A percentile compares a stretch with the other conserved stretches of the same genome.
phyloP scores from a whole-genome alignment of 2,113 vertebrate genomes.

The Hirundichthys speculiger region DNA sequence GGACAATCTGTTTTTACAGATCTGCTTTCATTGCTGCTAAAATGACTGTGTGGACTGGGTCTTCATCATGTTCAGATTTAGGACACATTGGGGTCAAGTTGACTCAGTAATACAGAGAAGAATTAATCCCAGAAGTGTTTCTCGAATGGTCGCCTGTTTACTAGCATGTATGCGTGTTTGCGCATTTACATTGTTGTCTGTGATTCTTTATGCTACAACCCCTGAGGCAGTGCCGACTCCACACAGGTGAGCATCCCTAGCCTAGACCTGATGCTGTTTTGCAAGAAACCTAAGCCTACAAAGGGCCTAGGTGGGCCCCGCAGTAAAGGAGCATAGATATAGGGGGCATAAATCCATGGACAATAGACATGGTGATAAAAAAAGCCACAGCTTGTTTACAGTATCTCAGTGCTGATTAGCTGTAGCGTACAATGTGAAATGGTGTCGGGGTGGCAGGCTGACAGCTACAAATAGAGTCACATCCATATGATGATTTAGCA shows the following conservation, averaged over 20 bases:
- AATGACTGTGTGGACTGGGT: neutral
- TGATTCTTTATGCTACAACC: slow-evolving; percentile 25
- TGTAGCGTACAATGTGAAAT: slow-evolving; percentile 39
- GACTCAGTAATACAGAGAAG: neutral
- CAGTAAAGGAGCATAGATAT: too few species aligned
- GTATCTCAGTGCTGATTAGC: slow-evolving; percentile 43
- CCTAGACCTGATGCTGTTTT: slow-evolving; percentile 36
- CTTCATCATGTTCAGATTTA: neutral
- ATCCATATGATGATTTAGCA: slow-evolving; percentile 29
- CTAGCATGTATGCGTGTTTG: slow-evolving; percentile 7
- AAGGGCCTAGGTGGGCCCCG: too few species aligned
- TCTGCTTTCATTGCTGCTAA: slow-evolving; percentile 18
- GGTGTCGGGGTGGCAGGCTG: neutral
- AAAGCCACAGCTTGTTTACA: slow-evolving; percentile 49
- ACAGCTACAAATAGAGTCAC: neutral
- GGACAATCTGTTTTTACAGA: neutral
- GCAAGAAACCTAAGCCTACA: slow-evolving; percentile 21
- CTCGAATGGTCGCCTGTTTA: neutral
- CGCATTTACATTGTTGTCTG: neutral
- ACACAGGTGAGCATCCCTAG: slow-evolving; percentile 38
- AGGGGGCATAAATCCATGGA: slow-evolving; percentile 18
- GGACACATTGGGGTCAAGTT: too few species aligned
- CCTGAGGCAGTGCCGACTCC: slow-evolving; percentile 21
- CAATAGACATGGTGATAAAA: slow-evolving; percentile 35
- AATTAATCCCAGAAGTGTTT: neutral